These are phyloP conservation scores for Serrognathus titanus DNA, from an alignment of 2,888 invertebrate genomes.

Conservation along the genomic window DNA sequence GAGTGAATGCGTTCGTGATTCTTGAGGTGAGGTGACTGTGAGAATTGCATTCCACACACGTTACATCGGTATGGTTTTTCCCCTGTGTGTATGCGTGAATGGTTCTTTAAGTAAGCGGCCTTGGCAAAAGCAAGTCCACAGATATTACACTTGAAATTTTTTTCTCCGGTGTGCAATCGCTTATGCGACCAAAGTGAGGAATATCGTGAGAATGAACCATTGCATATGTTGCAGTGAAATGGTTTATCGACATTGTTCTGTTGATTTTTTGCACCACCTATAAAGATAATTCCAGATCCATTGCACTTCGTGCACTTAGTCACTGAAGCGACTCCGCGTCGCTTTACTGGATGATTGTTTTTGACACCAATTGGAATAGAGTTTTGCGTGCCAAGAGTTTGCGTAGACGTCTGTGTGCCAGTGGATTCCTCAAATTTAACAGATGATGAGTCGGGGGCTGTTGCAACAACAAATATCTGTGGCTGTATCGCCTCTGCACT, in stretches of 20 bases:
- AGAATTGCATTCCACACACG: conserved; percentile 88
- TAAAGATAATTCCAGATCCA: conserved; percentile 81
- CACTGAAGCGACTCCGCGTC: conserved; percentile 76
- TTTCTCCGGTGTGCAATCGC: conserved; percentile 74
- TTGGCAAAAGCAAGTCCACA: conserved; percentile 86
- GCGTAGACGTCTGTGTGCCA: conserved; percentile 33
- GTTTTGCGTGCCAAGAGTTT: conserved; percentile 49
- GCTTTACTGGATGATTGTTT: conserved; percentile 72
- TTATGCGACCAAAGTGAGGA: conserved; percentile 88
- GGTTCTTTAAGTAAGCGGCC: conserved; percentile 87
- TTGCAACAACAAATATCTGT: conserved; percentile 66
- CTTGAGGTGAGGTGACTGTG: conserved; percentile 83
- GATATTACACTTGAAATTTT: conserved; percentile 85
- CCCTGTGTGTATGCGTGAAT: conserved; percentile 83
- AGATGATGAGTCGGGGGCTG: conserved; percentile 40
- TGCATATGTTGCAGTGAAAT: conserved; percentile 85
- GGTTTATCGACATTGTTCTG: conserved; percentile 71
- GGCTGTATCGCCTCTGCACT: conserved; percentile 49
- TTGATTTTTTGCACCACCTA: conserved; percentile 64
- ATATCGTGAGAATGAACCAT: conserved; percentile 62
- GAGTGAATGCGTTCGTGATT: conserved; percentile 87
- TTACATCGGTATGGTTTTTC: conserved; percentile 61
- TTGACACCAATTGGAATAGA: conserved; percentile 51
- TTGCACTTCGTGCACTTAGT: conserved; percentile 88
- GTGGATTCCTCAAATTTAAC: conserved; percentile 45